Evolutionary conservation across 1,140 invertebrate genomes (phyloP).

Genomic region (Neoseiulus cucumeris): DNA sequence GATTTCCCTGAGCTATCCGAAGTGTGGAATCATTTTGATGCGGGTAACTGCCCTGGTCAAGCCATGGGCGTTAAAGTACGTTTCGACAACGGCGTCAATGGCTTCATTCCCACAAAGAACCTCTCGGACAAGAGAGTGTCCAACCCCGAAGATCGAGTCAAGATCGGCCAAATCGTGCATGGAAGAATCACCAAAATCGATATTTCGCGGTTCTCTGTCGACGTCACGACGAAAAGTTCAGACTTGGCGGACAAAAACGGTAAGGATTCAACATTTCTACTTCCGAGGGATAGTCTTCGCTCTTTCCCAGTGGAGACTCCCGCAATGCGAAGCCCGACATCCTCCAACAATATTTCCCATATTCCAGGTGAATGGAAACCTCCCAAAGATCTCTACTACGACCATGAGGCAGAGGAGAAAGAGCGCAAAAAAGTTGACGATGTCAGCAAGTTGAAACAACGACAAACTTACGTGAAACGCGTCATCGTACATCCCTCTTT

Average conservation of each 20-base stretch:
- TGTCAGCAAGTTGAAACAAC: conserved; percentile 55
- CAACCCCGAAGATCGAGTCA: conserved; percentile 76
- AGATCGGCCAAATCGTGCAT: conserved; percentile 63
- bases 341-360: no score
- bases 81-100: conserved; percentile 79
- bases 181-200: conserved; percentile 89
- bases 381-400: conserved; percentile 72
- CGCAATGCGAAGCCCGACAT: neutral
- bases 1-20: conserved; percentile 86
- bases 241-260: conserved; percentile 76
- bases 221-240: conserved; percentile 78
- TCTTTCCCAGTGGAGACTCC: conserved; percentile 6
- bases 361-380: conserved; percentile 33
- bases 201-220: conserved; percentile 76
- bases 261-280: conserved; percentile 25
- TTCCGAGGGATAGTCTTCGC: conserved; percentile 6
- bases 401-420: conserved; percentile 59
- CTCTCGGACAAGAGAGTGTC: conserved; percentile 80
- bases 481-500: conserved; percentile 95
- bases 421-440: conserved; percentile 49
- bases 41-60: conserved; percentile 79
- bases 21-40: conserved; percentile 96
- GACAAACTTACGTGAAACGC: conserved; percentile 68
- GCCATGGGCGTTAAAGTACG: conserved; percentile 71
- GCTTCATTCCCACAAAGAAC: conserved; percentile 87